Conservation (phyloP, 2,888 invertebrate species). For the Drosophila pegasa region DNA sequence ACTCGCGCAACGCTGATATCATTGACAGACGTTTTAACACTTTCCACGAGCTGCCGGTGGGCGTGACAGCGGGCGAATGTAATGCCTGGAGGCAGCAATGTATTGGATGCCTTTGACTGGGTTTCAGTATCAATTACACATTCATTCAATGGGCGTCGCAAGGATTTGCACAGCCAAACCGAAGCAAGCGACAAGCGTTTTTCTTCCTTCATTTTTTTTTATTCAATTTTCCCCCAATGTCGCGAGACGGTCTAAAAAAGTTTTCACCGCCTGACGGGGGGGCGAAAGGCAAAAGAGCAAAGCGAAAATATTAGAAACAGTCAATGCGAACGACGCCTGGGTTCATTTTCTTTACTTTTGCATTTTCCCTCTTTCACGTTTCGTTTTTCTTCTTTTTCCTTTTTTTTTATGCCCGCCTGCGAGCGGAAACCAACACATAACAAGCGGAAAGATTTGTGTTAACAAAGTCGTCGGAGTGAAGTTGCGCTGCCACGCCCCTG, state of each 20-base stretch:
- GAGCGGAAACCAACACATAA: slow-evolving; percentile 70
- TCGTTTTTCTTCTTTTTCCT: background rate
- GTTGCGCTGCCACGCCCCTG: slow-evolving; percentile 3
- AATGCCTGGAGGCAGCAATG: slow-evolving; percentile 40
- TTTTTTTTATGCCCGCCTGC: slow-evolving; percentile 4
- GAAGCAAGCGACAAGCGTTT: slow-evolving; percentile 60
- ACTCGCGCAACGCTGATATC: slow-evolving; percentile 41
- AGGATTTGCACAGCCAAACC: slow-evolving; percentile 52
- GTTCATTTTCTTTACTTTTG: slow-evolving; percentile 20
- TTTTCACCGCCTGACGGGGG: slow-evolving; percentile 29
- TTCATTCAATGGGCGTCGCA: slow-evolving; percentile 65
- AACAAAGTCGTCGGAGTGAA: slow-evolving; percentile 63
- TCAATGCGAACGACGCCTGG: slow-evolving; percentile 35
- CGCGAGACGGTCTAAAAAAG: slow-evolving; percentile 4
- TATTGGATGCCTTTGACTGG: slow-evolving; percentile 65
- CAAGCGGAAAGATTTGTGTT: slow-evolving; percentile 80
- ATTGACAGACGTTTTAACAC: slow-evolving; percentile 39
- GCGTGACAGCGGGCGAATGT: background rate
- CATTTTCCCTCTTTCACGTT: slow-evolving; percentile 13
- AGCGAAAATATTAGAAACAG: slow-evolving; percentile 63
- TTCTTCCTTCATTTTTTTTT: slow-evolving; percentile 11
- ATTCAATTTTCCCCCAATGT: slow-evolving; percentile 66
- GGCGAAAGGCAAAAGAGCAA: slow-evolving; percentile 37
- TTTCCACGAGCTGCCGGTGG: slow-evolving; percentile 32
- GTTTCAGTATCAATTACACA: slow-evolving; percentile 75